Conservation (phyloP, 1,140 invertebrate species). For the Plutomurus gul region DNA sequence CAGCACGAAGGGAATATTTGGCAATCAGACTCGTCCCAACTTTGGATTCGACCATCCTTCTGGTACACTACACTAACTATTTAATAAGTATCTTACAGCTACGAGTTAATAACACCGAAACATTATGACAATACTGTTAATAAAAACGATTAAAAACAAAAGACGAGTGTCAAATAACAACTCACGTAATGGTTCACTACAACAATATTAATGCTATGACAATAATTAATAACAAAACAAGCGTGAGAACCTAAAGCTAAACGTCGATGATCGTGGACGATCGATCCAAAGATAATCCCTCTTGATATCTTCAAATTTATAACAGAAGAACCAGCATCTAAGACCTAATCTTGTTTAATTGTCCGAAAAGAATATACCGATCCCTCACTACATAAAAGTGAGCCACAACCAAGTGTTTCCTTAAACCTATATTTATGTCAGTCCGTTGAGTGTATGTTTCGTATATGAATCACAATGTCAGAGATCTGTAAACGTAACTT, state of each 20-base stretch:
- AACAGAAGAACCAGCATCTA: conserved; percentile 10
- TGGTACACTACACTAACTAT: conserved; percentile 17
- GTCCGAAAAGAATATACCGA: background rate
- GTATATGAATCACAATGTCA: conserved; percentile 42
- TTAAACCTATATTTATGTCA: conserved; percentile 13
- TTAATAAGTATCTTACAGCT: conserved; percentile 10
- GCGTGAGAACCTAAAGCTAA: background rate
- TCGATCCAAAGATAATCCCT: background rate
- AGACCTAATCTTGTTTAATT: background rate
- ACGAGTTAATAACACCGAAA: conserved; percentile 25
- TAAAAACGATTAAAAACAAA: conserved; percentile 32
- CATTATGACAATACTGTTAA: conserved; percentile 34
- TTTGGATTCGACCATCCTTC: conserved; percentile 18
- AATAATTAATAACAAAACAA: conserved; percentile 48
- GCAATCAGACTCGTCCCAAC: conserved; percentile 21
- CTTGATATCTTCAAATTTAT: background rate
- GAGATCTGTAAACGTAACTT: conserved; percentile 36
- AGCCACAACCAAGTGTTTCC: background rate
- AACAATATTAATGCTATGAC: conserved; percentile 42
- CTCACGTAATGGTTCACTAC: conserved; percentile 31
- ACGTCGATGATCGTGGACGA: conserved; percentile 9
- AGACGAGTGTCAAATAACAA: background rate
- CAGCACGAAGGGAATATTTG: conserved; percentile 26
- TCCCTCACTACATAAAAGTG: background rate
- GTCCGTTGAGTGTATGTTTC: conserved; percentile 9